Evolutionary conservation across 2,888 invertebrate genomes (phyloP).

Genomic region (Acanthopleura granulata): DNA sequence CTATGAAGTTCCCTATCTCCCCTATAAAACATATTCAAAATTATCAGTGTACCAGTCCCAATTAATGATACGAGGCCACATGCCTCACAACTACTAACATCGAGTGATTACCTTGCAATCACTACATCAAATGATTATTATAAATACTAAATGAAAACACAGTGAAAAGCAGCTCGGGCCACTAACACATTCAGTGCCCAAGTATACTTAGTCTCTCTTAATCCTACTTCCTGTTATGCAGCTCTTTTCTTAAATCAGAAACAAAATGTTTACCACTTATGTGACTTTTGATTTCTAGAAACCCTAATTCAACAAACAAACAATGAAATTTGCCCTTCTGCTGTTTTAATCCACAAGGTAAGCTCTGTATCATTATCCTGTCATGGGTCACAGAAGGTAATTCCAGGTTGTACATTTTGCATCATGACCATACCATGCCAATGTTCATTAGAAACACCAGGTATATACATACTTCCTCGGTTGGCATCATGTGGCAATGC

Average conservation of each 20-base stretch:
- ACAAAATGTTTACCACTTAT: background rate
- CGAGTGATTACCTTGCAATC: background rate
- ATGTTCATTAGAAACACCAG: background rate
- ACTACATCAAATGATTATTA: background rate
- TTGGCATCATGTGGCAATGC: background rate
- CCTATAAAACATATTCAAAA: slow-evolving; percentile 9
- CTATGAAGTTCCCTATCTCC: background rate
- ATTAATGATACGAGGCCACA: background rate
- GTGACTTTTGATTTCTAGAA: slow-evolving; percentile 11
- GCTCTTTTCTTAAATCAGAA: slow-evolving; percentile 6
- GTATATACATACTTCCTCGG: background rate
- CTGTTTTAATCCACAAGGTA: background rate
- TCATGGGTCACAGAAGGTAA: background rate
- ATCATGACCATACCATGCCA: background rate
- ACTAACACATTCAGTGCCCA: background rate
- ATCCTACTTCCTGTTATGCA: background rate
- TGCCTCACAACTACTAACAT: background rate
- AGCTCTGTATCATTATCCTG: background rate
- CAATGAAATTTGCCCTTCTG: background rate
- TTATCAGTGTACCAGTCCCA: background rate
- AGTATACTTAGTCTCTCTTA: background rate
- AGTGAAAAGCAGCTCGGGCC: background rate
- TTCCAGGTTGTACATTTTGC: slow-evolving; percentile 4
- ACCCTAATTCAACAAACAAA: background rate
- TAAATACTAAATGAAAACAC: background rate